Evolutionary conservation across 2,113 vertebrate genomes (phyloP), one percentile per base, ranked within the genome.

Genomic region (Grantiella picta): DNA sequence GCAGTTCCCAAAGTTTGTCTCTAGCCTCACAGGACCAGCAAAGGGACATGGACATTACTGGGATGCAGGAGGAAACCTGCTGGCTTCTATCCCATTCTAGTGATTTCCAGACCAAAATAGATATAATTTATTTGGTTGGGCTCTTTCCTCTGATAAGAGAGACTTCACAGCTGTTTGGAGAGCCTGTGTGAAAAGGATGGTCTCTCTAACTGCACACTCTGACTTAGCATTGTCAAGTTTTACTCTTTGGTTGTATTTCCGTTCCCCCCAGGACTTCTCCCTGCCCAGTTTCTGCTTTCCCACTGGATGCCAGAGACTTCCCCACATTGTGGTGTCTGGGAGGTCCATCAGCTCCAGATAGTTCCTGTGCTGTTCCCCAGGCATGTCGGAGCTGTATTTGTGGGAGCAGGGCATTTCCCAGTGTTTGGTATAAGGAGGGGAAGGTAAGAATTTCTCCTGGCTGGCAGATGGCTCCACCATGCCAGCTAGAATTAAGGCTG

Each of bases 31-130:
- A 57, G 29, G 40, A 85, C 12, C 20, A 70, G 75, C 71, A 85
- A 69, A 86, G 14, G 47, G 27, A 54, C 28, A 40, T 0, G 0
- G 40, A 12, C 1, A 0, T 47, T 70, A 79, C 31, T 1, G 1
- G 47, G 40, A 36, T 75, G 29, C 28, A 60, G 66, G 11, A 64
- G 42, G 8, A 93, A 56, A 57, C 21, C 38, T 70, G 16, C 15
- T 5, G 1, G 10, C 25, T 70, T 45, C 42, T 20, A 20, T 27
- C 29, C 13, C 1, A 0, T 36, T 40, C 35, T 21, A 45, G 15
- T 27, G 11, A 57, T 65, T 80, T 77, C 27, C 10, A 42, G 65
- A 73, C 28, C 12, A 71, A 71, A 76, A 28, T 4, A 4, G 20
- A 20, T 35, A 8, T 36, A 15, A 8, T 64, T 59, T 36, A 47